These are phyloP conservation scores for Zaprionus africanus DNA, from an alignment of 1,140 invertebrate species.

Conservation along the genomic window DNA sequence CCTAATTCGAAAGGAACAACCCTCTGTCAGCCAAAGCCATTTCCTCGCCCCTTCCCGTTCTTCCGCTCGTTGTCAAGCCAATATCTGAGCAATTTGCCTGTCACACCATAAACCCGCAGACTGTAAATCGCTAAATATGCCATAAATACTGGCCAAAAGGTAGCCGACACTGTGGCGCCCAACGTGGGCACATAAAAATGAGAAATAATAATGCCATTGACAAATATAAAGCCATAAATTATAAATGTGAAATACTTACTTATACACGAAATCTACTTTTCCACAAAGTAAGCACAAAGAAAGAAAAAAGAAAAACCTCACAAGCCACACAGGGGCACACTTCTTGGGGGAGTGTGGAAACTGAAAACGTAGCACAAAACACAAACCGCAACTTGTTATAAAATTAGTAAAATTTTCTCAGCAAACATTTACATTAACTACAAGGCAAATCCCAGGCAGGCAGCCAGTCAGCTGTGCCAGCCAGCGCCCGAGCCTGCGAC, in stretches of 20 bases:
- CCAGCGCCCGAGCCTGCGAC: constrained; percentile 11
- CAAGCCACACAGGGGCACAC: constrained; percentile 17
- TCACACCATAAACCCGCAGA: constrained; percentile 71
- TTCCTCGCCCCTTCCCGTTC: background rate
- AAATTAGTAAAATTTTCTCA: constrained; percentile 82
- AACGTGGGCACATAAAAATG: constrained; percentile 66
- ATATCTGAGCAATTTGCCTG: constrained; percentile 56
- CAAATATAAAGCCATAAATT: constrained; percentile 82
- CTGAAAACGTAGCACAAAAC: constrained; percentile 72
- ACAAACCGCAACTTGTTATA: constrained; percentile 82
- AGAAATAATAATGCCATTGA: constrained; percentile 81
- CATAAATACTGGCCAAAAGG: constrained; percentile 64
- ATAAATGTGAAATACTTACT: constrained; percentile 82
- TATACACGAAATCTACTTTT: constrained; percentile 80
- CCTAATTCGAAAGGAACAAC: background rate
- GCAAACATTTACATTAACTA: constrained; percentile 83
- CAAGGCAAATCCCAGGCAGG: constrained; percentile 54
- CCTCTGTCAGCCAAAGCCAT: constrained; percentile 5
- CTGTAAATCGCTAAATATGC: constrained; percentile 60
- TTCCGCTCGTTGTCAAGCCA: constrained; percentile 20
- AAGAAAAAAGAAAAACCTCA: constrained; percentile 32
- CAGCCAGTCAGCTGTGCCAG: constrained; percentile 9
- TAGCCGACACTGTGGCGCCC: constrained; percentile 36
- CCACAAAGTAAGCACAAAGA: constrained; percentile 48
- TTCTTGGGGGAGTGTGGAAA: constrained; percentile 36